Evolutionary conservation across 2,888 invertebrate species (phyloP), one percentile per base, ranked within the genome.

Genomic region (Hemicrepidius hirtus): DNA sequence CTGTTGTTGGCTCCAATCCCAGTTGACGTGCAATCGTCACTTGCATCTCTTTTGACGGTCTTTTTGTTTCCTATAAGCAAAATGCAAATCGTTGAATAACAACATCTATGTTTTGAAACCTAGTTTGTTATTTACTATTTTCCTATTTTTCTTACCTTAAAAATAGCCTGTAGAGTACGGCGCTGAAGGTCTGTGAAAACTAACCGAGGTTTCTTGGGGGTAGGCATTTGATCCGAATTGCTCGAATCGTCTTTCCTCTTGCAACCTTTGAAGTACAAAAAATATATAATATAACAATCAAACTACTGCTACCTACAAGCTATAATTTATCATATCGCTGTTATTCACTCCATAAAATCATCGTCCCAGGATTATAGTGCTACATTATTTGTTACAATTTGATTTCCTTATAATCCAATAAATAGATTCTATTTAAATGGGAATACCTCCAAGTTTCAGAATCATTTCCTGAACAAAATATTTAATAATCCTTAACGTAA

Each of bases 151-250:
- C 84, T 86, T 87, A 97, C 97, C 93, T 99, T 99, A 94, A 99
- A 99, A 93, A 99, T 99, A 91, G 98, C 99, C 92, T 99, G 98
- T 87, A 99, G 94, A 87, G 99, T 99, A 90, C 99, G 95, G 88
- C 99, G 94, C 91, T 99, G 99, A 85, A 99, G 96, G 91, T 99
- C 99, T 86, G 99, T 99, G 92, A 99, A 99, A 88, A 99, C 99
- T 89, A 99, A 93, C 86, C 99, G 96, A 81, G 99, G 99, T 89
- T 99, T 99, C 93, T 99, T 99, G 89, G 97, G 97, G 83, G 97
- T 95, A 90, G 95, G 92, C 87, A 93, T 90, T 86, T 93, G 93
- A 87, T 96, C 96, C 85, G 91, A 89, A 86, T 89, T 90, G 89
- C 89, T 91, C 88, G 90, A 90, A 88, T 91, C 90, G 84, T 97